Base-by-base conservation (phyloP, 2,797 vertebrate genomes). In the Karalla daura region DNA sequence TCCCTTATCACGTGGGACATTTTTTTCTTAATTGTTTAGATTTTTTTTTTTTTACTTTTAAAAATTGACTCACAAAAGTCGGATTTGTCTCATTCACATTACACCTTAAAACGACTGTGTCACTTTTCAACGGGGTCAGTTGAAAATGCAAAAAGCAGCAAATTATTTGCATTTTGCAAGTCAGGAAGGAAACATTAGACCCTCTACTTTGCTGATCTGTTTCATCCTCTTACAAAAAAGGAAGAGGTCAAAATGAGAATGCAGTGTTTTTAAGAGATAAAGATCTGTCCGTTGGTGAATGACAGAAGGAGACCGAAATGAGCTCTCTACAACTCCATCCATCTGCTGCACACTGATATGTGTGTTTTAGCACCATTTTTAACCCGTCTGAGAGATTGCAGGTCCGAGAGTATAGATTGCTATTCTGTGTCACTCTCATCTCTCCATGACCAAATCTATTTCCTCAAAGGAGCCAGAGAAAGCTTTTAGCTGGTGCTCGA, bases 381-480 rank as follows among this genome's bases (percentile, higher is more conserved):
- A 25, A 49, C 21, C 37, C 61, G 71, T 39, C 39, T 11, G 36
- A 85, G 36, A 73, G 58, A 81, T 56, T 83, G 77, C 45, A 80
- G 77, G 85, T 81, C 63, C 10, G 15, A 74, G 66, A 20, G 65
- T 80, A 90, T 88, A 80, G 89, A 91, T 91, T 80, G 75, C 61
- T 65, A 61, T 77, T 89, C 81, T 85, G 60, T 84, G 84, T 84
- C 80, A 81, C 80, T 83, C 73, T 87, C 78, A 81, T 86, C 89
- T 84, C 88, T 81, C 82, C 83, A 87, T 82, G 88, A 88, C 86
- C 75, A 83, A 91, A 89, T 91, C 88, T 84, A 89, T 89, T 89
- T 86, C 76, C 80, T 89, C 87, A 86, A 89, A 88, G 80, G 84
- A 85, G 76, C 69, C 72, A 46, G 66, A 58, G 85, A 85, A 89